A percentile compares a stretch with the other conserved stretches of the same genome.
These are phyloP conservation scores for Platygyra sinensis DNA, from an alignment of 64 coral and sea anemone species.

Conservation along the genomic window DNA sequence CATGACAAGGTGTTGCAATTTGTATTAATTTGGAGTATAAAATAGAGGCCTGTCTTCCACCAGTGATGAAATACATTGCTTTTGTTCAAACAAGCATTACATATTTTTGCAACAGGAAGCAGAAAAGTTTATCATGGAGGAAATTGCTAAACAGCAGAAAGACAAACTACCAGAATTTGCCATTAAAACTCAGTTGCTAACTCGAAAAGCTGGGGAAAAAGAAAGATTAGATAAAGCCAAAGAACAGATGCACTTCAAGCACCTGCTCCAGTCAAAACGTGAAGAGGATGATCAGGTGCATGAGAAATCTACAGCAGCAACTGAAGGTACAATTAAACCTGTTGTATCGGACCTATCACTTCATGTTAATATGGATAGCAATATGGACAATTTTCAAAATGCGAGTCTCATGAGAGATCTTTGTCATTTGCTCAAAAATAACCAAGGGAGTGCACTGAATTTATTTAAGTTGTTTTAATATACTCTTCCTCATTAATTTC, in stretches of 20 bases:
- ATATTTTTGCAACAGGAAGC: constrained; percentile 29
- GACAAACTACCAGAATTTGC: constrained; percentile 65
- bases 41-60: too few relatives aligned
- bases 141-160: constrained; percentile 51
- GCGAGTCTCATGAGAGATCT: too few relatives aligned
- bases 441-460: too few relatives aligned
- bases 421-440: too few relatives aligned
- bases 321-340: neutral
- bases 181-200: constrained; percentile 52
- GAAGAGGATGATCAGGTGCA: neutral
- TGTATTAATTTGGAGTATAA: too few relatives aligned
- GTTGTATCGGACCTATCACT: too few relatives aligned
- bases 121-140: constrained; percentile 48
- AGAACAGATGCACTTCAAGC: constrained; percentile 49
- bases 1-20: constrained; percentile 50
- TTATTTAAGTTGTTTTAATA: too few relatives aligned
- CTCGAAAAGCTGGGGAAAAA: constrained; percentile 54
- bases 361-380: too few relatives aligned
- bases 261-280: neutral
- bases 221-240: constrained; percentile 58
- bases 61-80: neutral
- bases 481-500: neutral
- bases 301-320: neutral
- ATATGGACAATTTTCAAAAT: too few relatives aligned
- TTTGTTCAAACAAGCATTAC: neutral